phyloP scores from a whole-genome alignment of 2,888 invertebrate genomes.

The Galerucella pusilla region DNA sequence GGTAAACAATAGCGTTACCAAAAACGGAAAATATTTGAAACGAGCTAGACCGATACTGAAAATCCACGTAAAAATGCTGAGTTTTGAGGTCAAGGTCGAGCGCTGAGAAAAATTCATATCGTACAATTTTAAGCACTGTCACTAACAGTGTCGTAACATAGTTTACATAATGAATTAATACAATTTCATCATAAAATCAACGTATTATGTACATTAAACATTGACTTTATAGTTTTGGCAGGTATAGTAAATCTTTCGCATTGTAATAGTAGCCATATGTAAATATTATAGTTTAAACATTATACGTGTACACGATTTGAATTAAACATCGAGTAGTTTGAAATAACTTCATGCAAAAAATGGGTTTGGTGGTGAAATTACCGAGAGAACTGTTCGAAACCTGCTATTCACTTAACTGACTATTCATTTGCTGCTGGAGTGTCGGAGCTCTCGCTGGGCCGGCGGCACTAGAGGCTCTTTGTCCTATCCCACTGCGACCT shows the following conservation, averaged over 20 bases:
- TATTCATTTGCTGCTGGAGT: no score
- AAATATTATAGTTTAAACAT: background rate
- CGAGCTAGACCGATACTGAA: background rate
- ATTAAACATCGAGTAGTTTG: background rate
- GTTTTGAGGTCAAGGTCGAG: constrained; percentile 20
- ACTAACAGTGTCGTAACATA: constrained; percentile 5
- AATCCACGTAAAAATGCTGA: background rate
- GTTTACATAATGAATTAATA: constrained; percentile 24
- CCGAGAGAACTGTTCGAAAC: background rate
- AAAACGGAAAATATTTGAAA: background rate
- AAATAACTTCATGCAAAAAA: background rate
- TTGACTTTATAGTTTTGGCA: constrained; percentile 21
- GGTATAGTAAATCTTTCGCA: constrained; percentile 7
- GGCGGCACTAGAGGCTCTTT: no score
- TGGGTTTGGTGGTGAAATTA: background rate
- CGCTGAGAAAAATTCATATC: constrained; percentile 14
- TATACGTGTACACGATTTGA: background rate
- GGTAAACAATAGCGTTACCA: no score
- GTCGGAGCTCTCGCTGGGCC: no score
- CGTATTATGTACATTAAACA: constrained; percentile 8
- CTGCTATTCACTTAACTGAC: no score
- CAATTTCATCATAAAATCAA: constrained; percentile 7
- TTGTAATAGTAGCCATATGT: constrained; percentile 5
- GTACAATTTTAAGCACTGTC: constrained; percentile 4
- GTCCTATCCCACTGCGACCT: no score